Conservation (phyloP, 2,797 vertebrate species). For the Falco columbarius region DNA sequence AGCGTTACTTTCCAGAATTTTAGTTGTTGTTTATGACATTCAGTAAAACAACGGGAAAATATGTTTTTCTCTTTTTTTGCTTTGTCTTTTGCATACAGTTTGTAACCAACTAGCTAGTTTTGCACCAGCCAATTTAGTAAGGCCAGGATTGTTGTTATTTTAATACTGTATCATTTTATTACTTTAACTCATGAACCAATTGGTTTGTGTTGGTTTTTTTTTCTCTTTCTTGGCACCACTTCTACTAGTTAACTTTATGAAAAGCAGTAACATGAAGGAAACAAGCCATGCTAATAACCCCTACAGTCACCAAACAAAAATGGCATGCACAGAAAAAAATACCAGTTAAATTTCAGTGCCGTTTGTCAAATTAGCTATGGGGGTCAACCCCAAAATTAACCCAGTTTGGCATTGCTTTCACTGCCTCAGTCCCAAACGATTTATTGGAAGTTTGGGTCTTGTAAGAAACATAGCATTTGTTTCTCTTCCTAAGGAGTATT, state of each 20-base stretch:
- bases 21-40: slow-evolving; percentile 66
- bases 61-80: slow-evolving; percentile 18
- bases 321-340: not conserved
- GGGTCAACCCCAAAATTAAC: slow-evolving; percentile 18
- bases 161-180: not conserved
- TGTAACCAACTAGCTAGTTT: not conserved
- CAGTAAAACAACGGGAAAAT: slow-evolving; percentile 57
- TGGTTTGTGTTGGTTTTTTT: not conserved
- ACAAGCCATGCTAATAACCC: not conserved
- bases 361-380: slow-evolving; percentile 30
- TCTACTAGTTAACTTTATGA: slow-evolving; percentile 3
- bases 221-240: not conserved
- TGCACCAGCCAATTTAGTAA: not conserved
- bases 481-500: not conserved
- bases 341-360: slow-evolving; percentile 9
- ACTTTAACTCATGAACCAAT: not conserved
- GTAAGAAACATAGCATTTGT: not conserved
- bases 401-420: slow-evolving; percentile 10
- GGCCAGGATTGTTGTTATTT: not conserved
- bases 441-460: slow-evolving; percentile 16
- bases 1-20: slow-evolving; percentile 76
- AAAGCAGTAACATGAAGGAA: not conserved
- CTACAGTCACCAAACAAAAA: slow-evolving; percentile 28
- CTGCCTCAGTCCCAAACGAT: not conserved
- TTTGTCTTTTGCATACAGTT: not conserved